Evolutionary conservation across 2,797 vertebrate genomes (phyloP).

Genomic region (Characodon lateralis): DNA sequence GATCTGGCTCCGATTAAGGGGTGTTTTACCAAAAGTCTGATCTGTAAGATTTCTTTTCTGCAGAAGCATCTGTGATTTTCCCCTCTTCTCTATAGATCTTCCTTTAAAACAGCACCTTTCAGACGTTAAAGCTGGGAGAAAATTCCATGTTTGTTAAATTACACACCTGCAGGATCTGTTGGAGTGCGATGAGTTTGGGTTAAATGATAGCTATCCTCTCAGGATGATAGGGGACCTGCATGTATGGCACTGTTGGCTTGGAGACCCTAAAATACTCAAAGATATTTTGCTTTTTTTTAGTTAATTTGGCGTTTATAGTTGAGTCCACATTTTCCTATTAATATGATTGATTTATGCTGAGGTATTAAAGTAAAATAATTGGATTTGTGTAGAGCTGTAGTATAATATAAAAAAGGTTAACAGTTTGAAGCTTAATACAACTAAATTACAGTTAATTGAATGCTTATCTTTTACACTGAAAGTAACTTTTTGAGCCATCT

Average conservation of each 20-base stretch:
- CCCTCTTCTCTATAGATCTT: slow-evolving; percentile 19
- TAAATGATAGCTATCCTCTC: slow-evolving; percentile 38
- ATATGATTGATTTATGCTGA: not conserved
- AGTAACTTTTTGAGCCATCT: slow-evolving; percentile 17
- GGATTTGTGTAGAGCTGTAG: too few species aligned
- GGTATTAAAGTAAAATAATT: not conserved
- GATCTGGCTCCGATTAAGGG: slow-evolving; percentile 8
- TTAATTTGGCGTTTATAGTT: slow-evolving; percentile 20
- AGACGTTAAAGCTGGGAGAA: slow-evolving; percentile 4
- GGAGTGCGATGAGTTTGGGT: slow-evolving; percentile 33
- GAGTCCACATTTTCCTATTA: slow-evolving; percentile 52
- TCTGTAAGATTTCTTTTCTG: not conserved
- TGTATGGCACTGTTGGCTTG: not conserved
- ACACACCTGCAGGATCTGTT: slow-evolving; percentile 35
- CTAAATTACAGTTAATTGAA: not conserved
- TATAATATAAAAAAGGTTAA: too few species aligned
- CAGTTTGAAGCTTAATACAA: not conserved
- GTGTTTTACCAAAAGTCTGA: slow-evolving; percentile 6
- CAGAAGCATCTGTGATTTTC: slow-evolving; percentile 12
- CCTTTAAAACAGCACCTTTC: slow-evolving; percentile 27
- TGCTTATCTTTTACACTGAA: not conserved
- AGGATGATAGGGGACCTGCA: slow-evolving; percentile 19
- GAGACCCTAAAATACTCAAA: slow-evolving; percentile 4
- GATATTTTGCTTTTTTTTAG: not conserved
- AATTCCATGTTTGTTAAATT: slow-evolving; percentile 39